Evolutionary conservation across 2,888 invertebrate genomes (phyloP).

Genomic region (Sericinus montela): DNA sequence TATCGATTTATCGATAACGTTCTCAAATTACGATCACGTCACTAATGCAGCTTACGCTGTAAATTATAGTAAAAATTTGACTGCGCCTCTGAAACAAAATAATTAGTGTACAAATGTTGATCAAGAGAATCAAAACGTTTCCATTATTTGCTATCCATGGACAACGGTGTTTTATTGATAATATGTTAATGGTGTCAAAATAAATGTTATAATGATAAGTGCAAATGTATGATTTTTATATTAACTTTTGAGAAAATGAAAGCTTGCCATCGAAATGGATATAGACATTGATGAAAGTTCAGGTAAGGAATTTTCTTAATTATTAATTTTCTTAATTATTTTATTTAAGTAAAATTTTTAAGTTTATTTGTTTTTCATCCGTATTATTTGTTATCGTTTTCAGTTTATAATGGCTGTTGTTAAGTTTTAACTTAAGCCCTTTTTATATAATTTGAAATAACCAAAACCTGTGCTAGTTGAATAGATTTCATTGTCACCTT

Average conservation of each 20-base stretch:
- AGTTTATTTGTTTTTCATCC: too few relatives aligned
- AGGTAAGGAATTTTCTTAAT: conserved; percentile 13
- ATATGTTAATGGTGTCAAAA: not conserved
- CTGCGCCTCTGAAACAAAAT: conserved; percentile 3
- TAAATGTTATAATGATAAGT: conserved; percentile 5
- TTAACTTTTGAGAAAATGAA: conserved; percentile 9
- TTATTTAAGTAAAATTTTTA: too few relatives aligned
- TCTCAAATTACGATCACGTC: not conserved
- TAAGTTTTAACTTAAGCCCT: too few relatives aligned
- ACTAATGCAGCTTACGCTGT: conserved; percentile 1
- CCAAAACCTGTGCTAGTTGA: too few relatives aligned
- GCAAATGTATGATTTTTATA: conserved; percentile 4
- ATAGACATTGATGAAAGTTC: conserved; percentile 12
- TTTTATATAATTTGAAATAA: too few relatives aligned
- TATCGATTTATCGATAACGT: conserved; percentile 5
- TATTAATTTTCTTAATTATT: too few relatives aligned
- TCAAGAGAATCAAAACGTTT: conserved; percentile 1
- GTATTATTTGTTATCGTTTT: too few relatives aligned
- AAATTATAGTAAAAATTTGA: conserved; percentile 2
- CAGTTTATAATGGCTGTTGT: too few relatives aligned
- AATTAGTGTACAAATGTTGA: not conserved
- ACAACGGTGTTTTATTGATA: not conserved
- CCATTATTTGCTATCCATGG: not conserved
- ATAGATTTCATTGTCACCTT: too few relatives aligned
- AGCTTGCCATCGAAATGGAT: conserved; percentile 7